Evolutionary conservation across 2,113 vertebrate genomes (phyloP), one percentile per base, ranked within the genome.

Genomic region (Choloepus hoffmanni): DNA sequence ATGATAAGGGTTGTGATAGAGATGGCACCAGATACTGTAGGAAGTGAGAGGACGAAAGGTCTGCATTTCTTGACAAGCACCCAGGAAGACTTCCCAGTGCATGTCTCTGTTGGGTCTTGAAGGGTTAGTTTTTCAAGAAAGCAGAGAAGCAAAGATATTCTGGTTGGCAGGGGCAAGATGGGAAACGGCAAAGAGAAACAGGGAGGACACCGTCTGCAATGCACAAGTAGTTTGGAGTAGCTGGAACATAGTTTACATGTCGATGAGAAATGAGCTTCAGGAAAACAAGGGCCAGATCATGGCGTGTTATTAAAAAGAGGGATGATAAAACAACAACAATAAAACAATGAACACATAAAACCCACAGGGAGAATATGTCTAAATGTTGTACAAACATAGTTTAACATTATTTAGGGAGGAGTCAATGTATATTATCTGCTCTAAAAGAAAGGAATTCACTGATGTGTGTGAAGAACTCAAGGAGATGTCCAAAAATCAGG

Each of bases 171-270:
- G 9, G 18, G 36, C 9, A 81, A 67, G 18, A 60, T 33, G 21
- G 11, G 12, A 53, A 67, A 84, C 19, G 53, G n/a, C 36, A 4
- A 1, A 7, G 26, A 83, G 45, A 19, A 72, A 53, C 0, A 5
- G 30, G n/a, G 1, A 4, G 7, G 15, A 13, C 0, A 4, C 6
- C 67, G 6, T 14, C 9, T 3, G 15, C 13, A 28, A 48, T 21
- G 21, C 30, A 24, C 2, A 8, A 40, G 62, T 10, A 48, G 62
- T 58, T 2, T 7, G 2, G 63, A 33, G 40, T 2, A 67, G 43
- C 23, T 67, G 33, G 13, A 63, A 1, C 33, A 30, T 13, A 26
- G 30, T 2, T 9, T 12, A 30, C 7, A 33, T 0, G 7, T 19
- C 65, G 16, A 13, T 72, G 81, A 85, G 43, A 86, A 48, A 77